These are phyloP conservation scores for Leucoraja erinaceus DNA, from an alignment of 2,113 vertebrate species.

Conservation along the genomic window DNA sequence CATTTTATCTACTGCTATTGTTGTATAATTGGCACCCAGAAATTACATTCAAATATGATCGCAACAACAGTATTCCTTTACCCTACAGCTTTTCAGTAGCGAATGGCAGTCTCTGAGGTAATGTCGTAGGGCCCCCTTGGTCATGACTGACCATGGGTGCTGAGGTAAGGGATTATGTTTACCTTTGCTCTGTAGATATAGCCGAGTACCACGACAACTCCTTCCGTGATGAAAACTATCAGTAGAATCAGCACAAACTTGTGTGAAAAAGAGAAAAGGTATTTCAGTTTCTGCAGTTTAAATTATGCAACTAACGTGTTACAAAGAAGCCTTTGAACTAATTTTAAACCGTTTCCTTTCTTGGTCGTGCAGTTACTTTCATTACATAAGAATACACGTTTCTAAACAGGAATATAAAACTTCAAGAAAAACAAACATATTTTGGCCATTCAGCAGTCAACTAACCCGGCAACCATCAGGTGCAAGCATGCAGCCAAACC, in stretches of 20 bases:
- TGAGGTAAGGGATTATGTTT: conserved; percentile 44
- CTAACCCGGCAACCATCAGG: background rate
- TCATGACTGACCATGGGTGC: too few relatives aligned
- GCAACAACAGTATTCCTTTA: background rate
- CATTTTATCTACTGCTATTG: background rate
- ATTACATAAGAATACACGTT: background rate
- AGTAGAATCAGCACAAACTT: conserved; percentile 94
- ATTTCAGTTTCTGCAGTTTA: background rate
- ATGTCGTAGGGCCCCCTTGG: background rate
- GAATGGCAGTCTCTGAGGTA: background rate
- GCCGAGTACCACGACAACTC: conserved; percentile 89
- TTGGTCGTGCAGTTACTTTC: background rate
- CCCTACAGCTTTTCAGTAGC: background rate
- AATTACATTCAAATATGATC: background rate
- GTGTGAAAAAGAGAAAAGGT: background rate
- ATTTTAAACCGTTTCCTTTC: background rate
- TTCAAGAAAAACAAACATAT: background rate
- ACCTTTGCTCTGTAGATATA: conserved; percentile 98
- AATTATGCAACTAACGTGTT: background rate
- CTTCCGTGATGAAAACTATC: conserved; percentile 90
- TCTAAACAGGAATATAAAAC: background rate
- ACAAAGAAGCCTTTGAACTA: background rate
- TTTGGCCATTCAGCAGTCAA: too few relatives aligned
- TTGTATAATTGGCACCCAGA: background rate
- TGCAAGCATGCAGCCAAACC: background rate